Evolutionary conservation across 2,797 vertebrate genomes (phyloP), one percentile per base, ranked within the genome.

Genomic region (Paguma larvata): DNA sequence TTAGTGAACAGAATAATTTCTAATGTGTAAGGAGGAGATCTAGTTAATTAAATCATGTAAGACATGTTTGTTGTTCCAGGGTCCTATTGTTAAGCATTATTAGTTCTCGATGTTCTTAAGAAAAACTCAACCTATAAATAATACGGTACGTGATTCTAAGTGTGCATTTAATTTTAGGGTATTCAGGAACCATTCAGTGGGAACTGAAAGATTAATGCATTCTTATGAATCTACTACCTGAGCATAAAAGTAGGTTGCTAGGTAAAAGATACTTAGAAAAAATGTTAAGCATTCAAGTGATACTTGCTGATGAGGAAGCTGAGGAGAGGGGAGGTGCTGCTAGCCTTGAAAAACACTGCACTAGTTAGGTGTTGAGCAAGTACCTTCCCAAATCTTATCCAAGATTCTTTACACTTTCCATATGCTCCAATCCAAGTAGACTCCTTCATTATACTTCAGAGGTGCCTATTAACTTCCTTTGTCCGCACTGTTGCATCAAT

Each of bases 221-320:
- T 85, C 72, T 95, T 79, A 70, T 16, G 90, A 79, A 51, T 44
- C 51, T 89, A 63, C 38, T 85, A 70, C 15, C 53, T 73, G 15
- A 86, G 46, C 63, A 73, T 51, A 91, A 86, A 95, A 70, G 27
- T 51, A 86, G 30, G 53, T 80, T 48, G 48, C 44, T 80, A 91
- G 91, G 44, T 63, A 85, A 53, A 91, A 85, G 62, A 62, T 70
- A 51, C 85, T 70, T 85, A 53, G 75, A 85, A 95, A 95, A 89
- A 79, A 70, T 46, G 9, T 77, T 53, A 90, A 70, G 63, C 51
- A 79, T 30, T 21, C 51, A 89, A 77, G 73, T 85, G n/a, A 16
- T 91, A 91, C 70, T 85, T 70, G 27, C 21, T 91, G 41, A 79
- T 65, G 62, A 63, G 21, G 15, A 63, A n/a, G 51, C n/a, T 48